These are phyloP conservation scores for Junonia oenone DNA, from an alignment of 2,888 invertebrate genomes.

Conservation along the genomic window DNA sequence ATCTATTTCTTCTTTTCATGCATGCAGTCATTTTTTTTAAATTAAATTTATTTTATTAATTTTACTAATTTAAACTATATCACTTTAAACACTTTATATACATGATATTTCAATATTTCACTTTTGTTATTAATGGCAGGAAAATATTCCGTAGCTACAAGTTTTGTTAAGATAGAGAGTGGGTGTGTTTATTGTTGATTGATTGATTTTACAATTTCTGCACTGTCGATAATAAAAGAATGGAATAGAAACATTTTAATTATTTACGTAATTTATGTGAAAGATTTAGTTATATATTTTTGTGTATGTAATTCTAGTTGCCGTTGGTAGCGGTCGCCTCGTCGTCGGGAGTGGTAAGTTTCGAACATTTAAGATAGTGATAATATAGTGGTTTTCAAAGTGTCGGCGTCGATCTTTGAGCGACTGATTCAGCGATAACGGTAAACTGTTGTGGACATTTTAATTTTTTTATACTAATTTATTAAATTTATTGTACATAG, in stretches of 20 bases:
- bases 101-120: background rate
- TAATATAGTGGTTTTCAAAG: conserved; percentile 45
- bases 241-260: background rate
- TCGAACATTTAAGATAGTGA: conserved; percentile 56
- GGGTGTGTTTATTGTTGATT: background rate
- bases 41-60: conserved; percentile 17
- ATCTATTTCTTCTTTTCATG: conserved; percentile 32
- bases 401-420: conserved; percentile 3
- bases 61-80: background rate
- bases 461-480: conserved; percentile 5
- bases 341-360: conserved; percentile 61
- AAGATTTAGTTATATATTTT: conserved; percentile 11
- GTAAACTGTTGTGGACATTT: conserved; percentile 25
- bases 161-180: background rate
- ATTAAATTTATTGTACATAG: conserved; percentile 27
- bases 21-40: conserved; percentile 23
- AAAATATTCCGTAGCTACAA: background rate
- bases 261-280: conserved; percentile 5
- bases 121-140: background rate
- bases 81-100: background rate
- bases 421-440: conserved; percentile 16
- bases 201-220: background rate
- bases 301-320: conserved; percentile 58
- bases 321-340: conserved; percentile 36
- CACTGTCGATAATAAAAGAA: background rate